Base-by-base conservation (phyloP, 2,113 vertebrate genomes). In the Cariama cristata region DNA sequence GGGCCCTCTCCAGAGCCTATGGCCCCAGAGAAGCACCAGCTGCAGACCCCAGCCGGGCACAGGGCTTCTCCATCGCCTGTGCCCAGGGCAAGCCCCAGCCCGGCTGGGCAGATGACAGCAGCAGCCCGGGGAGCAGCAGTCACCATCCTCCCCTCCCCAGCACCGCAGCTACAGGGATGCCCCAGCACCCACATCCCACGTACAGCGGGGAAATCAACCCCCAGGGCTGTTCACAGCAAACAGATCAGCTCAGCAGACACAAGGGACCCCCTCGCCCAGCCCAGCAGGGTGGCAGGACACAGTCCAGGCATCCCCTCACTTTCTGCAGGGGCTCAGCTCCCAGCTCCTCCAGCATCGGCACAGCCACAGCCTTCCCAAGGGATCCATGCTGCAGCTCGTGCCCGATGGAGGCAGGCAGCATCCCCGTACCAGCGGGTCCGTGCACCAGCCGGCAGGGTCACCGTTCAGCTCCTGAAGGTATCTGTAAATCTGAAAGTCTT, bases 171-270 rank as follows among this genome's bases (percentile, higher is more conserved):
- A 6, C 23, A 7, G 6, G 3, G 21, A 24, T 18, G 4, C 8
- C 30, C 52, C 32, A 63, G 49, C 4, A 0, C 35, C 21, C 60
- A 5, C 14, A 35, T 1, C 49, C 53, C 28, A 3, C 2, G 0
- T 0, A 18, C 14, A 17, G 27, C n/a, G 5, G 52, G 8, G 28
- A 30, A 47, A 9, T 18, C 66, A 12, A 6, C 4, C 11, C 9
- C 17, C 8, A 3, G 10, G 14, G 42, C 1, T 23, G n/a, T 1
- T 38, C 15, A 0, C 15, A 42, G 53, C 0, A 0, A 66, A 5
- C 17, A 14, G 42, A 13, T 6, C 0, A 0, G n/a, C 38, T 49
- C 68, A 20, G 49, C 44, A 22, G 11, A 18, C 50, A 20, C 5
- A 0, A 32, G 33, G 28, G 55, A 67, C 5, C 15, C 49, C 35